Evolutionary conservation across 2,797 vertebrate genomes (phyloP).

Genomic region (Cuniculus paca): DNA sequence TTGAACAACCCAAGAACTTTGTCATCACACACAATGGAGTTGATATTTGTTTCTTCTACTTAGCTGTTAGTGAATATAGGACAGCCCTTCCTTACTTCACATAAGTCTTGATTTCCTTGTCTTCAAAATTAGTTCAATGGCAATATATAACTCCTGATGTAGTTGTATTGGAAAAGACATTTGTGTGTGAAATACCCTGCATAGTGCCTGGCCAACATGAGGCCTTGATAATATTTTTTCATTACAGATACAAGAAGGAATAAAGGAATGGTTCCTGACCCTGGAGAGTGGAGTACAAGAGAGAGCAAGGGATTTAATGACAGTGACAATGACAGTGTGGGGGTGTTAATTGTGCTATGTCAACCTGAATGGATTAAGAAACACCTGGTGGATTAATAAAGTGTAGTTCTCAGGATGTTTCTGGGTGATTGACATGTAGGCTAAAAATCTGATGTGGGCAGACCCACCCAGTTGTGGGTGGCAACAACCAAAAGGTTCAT

Average conservation of each 20-base stretch:
- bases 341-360: neutral
- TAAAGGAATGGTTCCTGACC: neutral
- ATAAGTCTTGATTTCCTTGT: slow-evolving; percentile 5
- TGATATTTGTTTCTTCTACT: neutral
- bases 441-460: neutral
- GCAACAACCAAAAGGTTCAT: neutral
- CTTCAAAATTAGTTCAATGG: neutral
- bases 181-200: neutral
- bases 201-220: neutral
- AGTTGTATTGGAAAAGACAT: slow-evolving; percentile 5
- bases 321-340: neutral
- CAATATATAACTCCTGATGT: neutral
- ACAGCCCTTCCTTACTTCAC: neutral
- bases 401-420: neutral
- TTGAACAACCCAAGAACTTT: slow-evolving; percentile 1
- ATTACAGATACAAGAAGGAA: neutral
- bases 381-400: neutral
- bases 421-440: neutral
- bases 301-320: neutral
- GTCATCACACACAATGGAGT: neutral
- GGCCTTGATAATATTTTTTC: neutral
- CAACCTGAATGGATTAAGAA: neutral
- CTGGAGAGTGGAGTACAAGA: neutral
- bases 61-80: neutral
- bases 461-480: neutral